phyloP scores from a whole-genome alignment of 2,888 invertebrate species.

The Drosophila demipolita region DNA sequence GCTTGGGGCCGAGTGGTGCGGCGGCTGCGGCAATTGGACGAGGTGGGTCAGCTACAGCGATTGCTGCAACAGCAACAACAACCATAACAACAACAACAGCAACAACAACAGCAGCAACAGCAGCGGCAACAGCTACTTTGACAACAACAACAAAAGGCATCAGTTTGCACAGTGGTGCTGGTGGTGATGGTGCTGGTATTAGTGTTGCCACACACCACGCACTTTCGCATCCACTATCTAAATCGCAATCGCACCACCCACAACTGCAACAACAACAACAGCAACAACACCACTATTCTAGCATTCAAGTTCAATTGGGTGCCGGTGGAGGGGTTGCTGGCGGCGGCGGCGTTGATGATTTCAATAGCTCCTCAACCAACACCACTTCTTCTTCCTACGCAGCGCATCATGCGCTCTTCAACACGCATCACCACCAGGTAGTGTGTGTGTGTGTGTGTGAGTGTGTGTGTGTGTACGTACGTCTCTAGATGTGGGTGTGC shows the following conservation, averaged over 20 bases:
- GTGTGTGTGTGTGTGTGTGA: slow-evolving; percentile 68
- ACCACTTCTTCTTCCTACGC: slow-evolving; percentile 56
- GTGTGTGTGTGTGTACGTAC: slow-evolving; percentile 30
- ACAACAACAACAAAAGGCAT: slow-evolving; percentile 63
- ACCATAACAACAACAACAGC: slow-evolving; percentile 55
- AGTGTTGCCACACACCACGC: slow-evolving; percentile 26
- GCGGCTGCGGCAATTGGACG: slow-evolving; percentile 68
- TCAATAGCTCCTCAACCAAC: slow-evolving; percentile 64
- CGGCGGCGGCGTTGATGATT: slow-evolving; percentile 60
- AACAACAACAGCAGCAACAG: slow-evolving; percentile 42
- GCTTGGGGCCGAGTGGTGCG: slow-evolving; percentile 33
- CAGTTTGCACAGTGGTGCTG: slow-evolving; percentile 43
- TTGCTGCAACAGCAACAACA: slow-evolving; percentile 51
- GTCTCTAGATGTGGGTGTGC: slow-evolving; percentile 68
- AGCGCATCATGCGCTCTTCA: slow-evolving; percentile 76
- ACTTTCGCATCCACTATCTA: slow-evolving; percentile 43
- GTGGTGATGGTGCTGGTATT: slow-evolving; percentile 8
- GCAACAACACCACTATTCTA: slow-evolving; percentile 55
- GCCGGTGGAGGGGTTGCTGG: slow-evolving; percentile 40
- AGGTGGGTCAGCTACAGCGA: slow-evolving; percentile 78
- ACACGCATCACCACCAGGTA: slow-evolving; percentile 85
- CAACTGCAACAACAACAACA: slow-evolving; percentile 54
- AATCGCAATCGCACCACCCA: slow-evolving; percentile 51
- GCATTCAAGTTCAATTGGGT: slow-evolving; percentile 64
- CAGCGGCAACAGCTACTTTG: slow-evolving; percentile 47